Conservation (phyloP, 1,140 invertebrate genomes). For the Meloidogyne floridensis region DNA sequence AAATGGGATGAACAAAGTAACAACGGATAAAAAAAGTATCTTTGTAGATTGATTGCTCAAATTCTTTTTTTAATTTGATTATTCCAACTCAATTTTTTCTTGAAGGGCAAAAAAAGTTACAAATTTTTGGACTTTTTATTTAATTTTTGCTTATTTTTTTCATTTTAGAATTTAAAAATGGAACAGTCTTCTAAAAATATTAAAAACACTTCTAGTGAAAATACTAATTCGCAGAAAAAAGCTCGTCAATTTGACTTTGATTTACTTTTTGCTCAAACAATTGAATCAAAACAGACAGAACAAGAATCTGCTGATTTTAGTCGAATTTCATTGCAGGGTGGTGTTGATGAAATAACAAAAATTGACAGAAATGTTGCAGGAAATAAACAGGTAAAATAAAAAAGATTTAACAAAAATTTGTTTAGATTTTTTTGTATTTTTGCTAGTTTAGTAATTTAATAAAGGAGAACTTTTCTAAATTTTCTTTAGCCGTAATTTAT, state of each 20-base stretch:
- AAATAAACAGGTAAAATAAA: neutral
- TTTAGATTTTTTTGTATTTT: neutral
- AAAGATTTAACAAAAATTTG: neutral
- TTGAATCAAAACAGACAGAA: constrained; percentile 31
- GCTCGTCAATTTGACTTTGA: constrained; percentile 50
- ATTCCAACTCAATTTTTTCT: no score
- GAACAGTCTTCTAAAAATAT: neutral
- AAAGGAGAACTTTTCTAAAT: neutral
- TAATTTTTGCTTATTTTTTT: neutral
- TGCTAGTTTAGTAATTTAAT: no score
- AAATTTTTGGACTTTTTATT: neutral
- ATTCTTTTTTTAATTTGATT: no score
- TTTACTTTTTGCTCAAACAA: constrained; percentile 42
- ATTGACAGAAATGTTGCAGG: neutral
- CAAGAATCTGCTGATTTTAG: constrained; percentile 16
- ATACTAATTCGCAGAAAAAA: constrained; percentile 36
- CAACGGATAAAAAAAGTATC: no score
- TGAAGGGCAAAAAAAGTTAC: neutral
- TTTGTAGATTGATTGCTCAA: no score
- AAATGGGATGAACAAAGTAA: no score
- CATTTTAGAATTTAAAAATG: neutral
- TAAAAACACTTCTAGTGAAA: constrained; percentile 13
- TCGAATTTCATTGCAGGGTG: constrained; percentile 3
- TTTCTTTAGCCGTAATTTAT: neutral
- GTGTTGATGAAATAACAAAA: constrained; percentile 22